Evolutionary conservation across 2,888 invertebrate species (phyloP).

Genomic region (Silvanus unidentatus): DNA sequence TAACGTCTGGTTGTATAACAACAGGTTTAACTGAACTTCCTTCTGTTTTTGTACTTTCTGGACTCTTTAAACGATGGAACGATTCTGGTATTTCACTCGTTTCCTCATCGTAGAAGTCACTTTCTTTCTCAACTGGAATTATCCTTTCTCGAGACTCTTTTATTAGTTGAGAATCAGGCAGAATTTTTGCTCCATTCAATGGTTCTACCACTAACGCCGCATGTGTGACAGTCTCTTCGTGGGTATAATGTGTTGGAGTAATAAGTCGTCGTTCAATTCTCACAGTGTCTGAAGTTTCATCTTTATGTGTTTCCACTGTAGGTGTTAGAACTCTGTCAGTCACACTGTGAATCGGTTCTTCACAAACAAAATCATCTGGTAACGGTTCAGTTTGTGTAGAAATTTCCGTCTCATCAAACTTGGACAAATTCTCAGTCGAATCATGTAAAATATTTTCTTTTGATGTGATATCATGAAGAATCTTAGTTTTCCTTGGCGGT

Average conservation of each 20-base stretch:
- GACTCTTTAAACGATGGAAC: conserved; percentile 35
- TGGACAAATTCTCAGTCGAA: too few relatives aligned
- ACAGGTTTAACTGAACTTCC: neutral
- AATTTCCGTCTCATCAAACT: conserved; percentile 48
- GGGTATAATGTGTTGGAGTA: conserved; percentile 40
- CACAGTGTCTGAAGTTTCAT: neutral
- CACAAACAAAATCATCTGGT: conserved; percentile 69
- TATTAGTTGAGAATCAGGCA: conserved; percentile 32
- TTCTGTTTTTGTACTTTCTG: conserved; percentile 12
- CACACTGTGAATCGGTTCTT: conserved; percentile 43
- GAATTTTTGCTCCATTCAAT: conserved; percentile 47
- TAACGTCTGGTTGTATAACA: conserved; percentile 9
- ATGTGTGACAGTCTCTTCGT: conserved; percentile 61
- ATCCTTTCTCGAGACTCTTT: conserved; percentile 27
- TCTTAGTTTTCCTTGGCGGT: conserved; percentile 58
- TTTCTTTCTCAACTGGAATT: conserved; percentile 31
- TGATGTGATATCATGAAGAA: conserved; percentile 36
- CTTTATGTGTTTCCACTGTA: too few relatives aligned
- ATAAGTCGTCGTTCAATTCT: conserved; percentile 23
- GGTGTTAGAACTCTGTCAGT: conserved; percentile 6
- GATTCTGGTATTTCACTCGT: conserved; percentile 38
- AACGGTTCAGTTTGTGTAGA: conserved; percentile 82
- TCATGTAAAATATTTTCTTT: conserved; percentile 42
- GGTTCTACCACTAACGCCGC: conserved; percentile 62
- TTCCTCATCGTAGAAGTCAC: conserved; percentile 27